Evolutionary conservation across 2,888 invertebrate genomes (phyloP), one percentile per base, ranked within the genome.

Genomic region (Nomada hirtipes): DNA sequence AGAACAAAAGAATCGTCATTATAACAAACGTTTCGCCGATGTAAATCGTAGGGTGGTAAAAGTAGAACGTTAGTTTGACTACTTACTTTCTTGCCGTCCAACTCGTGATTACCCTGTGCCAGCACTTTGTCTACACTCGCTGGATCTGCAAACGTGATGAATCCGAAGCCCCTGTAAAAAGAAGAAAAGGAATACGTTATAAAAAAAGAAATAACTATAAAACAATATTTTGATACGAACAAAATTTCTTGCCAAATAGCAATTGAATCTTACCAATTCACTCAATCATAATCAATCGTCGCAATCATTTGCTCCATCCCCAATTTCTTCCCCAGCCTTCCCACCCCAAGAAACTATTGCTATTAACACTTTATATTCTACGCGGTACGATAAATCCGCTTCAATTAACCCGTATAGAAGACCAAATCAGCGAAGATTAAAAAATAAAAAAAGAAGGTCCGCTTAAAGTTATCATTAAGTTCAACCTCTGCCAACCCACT

Each of bases 51-150:
- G 20, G n/a, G n/a, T 50, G 4, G 15, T 50, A 7, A 9, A 9
- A 13, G 7, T 2, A 36, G 15, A 64, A 63, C 2, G 11, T 20
- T 44, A 11, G 44, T 50, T 26, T 2, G 47, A 60, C 50, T 92
- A 94, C 96, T 96, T 96, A 99, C 99, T 98, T 99, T 99, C 97
- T 99, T 99, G 94, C 99, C 98, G 95, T 99, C 99, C 96, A 99
- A 96, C 96, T 99, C 99, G 95, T 99, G 99, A 95, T 98, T 98
- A 95, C 98, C 97, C 96, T 98, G 98, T 94, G 98, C 97, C 96
- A 99, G 97, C 94, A 99, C 99, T 96, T 99, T 99, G 96, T 99
- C 99, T 96, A 99, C 99, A 95, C 98, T 98, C 95, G 97, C 96
- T 94, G 99, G 97, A 95, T 99, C 99, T 95, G 98, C 97, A 95